Evolutionary conservation across 2,797 vertebrate species (phyloP).

Genomic region (Leptodactylus fallax): DNA sequence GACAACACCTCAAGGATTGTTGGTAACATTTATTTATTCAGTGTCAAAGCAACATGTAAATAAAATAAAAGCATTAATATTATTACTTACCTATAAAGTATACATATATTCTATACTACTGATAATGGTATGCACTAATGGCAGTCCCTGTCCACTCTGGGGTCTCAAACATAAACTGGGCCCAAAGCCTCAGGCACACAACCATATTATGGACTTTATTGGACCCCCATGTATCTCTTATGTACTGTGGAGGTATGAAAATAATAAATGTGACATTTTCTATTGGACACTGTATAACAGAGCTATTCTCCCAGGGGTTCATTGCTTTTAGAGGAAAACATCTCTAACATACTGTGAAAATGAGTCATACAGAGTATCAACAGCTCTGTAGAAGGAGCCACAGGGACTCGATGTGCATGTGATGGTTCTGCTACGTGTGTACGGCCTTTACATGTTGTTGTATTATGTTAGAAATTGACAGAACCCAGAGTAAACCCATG

Average conservation of each 20-base stretch:
- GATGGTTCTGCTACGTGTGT: no score
- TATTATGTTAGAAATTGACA: no score
- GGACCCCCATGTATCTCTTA: no score
- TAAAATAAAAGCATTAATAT: not conserved
- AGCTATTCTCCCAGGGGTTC: no score
- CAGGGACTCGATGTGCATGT: not conserved
- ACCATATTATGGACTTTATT: no score
- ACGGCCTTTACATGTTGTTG: no score
- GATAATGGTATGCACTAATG: no score
- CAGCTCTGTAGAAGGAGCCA: not conserved
- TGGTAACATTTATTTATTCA: conserved; percentile 26
- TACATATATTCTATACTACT: no score
- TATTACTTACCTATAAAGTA: not conserved
- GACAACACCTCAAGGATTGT: not conserved
- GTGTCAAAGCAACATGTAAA: not conserved
- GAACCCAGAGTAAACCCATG: no score
- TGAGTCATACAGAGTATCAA: not conserved
- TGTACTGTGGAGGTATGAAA: not conserved
- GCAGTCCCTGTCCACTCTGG: no score
- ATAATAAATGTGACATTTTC: not conserved
- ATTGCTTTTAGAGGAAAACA: not conserved
- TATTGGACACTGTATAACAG: not conserved
- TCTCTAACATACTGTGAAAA: not conserved
- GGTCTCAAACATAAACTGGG: no score
- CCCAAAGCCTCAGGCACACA: no score